Conservation (phyloP, 2,888 invertebrate genomes). For the Villa cingulata region DNA sequence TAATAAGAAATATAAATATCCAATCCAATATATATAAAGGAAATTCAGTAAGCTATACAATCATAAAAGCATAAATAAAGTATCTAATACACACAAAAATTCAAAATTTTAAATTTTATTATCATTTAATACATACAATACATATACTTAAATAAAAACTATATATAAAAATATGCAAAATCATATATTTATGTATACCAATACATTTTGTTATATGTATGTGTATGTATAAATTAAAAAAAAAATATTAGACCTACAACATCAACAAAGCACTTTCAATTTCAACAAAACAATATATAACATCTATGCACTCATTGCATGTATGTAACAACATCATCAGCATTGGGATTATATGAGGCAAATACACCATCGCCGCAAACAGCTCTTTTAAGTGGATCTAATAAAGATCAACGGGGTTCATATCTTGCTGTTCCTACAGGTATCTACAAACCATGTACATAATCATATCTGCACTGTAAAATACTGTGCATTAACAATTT, state of each 20-base stretch:
- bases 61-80: too few species aligned
- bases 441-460: conserved; percentile 15
- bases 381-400: conserved; percentile 39
- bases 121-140: too few species aligned
- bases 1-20: too few species aligned
- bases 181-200: too few species aligned
- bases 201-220: background rate
- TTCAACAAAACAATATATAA: conserved; percentile 16
- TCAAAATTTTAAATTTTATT: too few species aligned
- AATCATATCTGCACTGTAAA: background rate
- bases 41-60: too few species aligned
- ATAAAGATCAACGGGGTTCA: conserved; percentile 44
- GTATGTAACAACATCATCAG: conserved; percentile 26
- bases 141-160: too few species aligned
- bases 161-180: too few species aligned
- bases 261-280: conserved; percentile 16
- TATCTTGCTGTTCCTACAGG: conserved; percentile 50
- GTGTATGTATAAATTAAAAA: conserved; percentile 3
- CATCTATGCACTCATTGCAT: conserved; percentile 27
- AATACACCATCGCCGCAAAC: conserved; percentile 40
- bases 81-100: too few species aligned
- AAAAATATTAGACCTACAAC: conserved; percentile 20
- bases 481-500: too few species aligned
- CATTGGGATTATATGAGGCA: conserved; percentile 24
- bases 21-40: too few species aligned